Evolutionary conservation across 2,888 invertebrate genomes (phyloP), one percentile per base, ranked within the genome.

Genomic region (Gymnocheta viridis): DNA sequence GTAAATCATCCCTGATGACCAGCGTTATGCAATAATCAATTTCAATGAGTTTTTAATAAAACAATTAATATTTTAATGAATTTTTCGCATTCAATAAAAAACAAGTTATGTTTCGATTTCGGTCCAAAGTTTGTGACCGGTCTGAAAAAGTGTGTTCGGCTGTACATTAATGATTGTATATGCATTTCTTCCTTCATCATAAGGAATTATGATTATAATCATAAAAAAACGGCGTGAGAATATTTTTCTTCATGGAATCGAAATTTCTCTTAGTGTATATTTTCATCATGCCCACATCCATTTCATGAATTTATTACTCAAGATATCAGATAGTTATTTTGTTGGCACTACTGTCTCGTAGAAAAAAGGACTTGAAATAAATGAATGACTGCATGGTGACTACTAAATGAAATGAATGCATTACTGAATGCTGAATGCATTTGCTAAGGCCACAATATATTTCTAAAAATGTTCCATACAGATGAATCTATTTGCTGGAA

Each of bases 301-400:
- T 32, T n/a, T 2, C 17, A 17, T 29, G 4, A 44, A 54, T 72
- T 72, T 79, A 72, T 72, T 56, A 47, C 47, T 56, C 17, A 2
- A 38, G 58, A 19, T 64, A 47, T 54, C 49, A 67, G 22, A 60
- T 51, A 49, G 27, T 66, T n/a, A n/a, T n/a, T 56, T 47, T 73
- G 56, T 67, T 74, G 77, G 77, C 67, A 77, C 44, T 24, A 44
- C 14, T 51, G 19, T n/a, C 9, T 4, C 7, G 47, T 24, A 49
- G 38, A 29, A 41, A 51, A 51, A 58, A 51, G 49, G 67, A 73
- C 32, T 60, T 27, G 41, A 70, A 80, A 69, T 80, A 70, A 79
- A 83, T 76, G 83, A 80, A 83, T 83, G 83, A 76, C 73, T 77
- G 41, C 49, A 77, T 47, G 29, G 64, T 66, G 79, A 79, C 82